Percentiles rank a stretch among this genome's conserved stretches.
Evolutionary conservation across 1,140 invertebrate genomes (phyloP).

Genomic region (Acyrthosiphon pisum): DNA sequence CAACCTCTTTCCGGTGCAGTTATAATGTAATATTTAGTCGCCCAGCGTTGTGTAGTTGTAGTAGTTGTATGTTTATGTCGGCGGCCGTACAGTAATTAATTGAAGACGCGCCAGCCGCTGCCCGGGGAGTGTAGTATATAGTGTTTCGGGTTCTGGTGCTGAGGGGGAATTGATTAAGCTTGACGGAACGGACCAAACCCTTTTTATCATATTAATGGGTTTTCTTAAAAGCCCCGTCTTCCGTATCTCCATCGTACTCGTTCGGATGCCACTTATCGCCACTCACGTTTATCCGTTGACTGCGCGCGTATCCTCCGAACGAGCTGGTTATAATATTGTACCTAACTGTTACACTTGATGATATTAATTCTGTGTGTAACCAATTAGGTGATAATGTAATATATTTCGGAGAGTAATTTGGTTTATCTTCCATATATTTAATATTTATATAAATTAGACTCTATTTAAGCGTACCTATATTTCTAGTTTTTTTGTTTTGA

Average conservation of each 20-base stretch:
- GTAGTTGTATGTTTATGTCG: not conserved
- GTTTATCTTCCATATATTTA: too few relatives aligned
- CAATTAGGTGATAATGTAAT: not conserved
- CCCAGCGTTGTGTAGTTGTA: not conserved
- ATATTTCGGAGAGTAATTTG: not conserved
- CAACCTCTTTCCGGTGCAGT: not conserved
- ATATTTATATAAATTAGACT: too few relatives aligned
- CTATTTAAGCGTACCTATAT: too few relatives aligned
- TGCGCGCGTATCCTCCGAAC: not conserved
- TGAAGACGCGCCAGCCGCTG: not conserved
- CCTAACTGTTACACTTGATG: not conserved
- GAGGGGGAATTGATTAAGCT: slow-evolving; percentile 30
- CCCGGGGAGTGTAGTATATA: not conserved
- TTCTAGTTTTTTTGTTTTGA: too few relatives aligned
- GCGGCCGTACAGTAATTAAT: not conserved
- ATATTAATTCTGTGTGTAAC: not conserved
- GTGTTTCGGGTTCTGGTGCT: not conserved
- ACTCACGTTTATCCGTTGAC: not conserved
- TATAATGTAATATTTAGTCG: slow-evolving; percentile 34
- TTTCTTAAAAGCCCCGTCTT: slow-evolving; percentile 21
- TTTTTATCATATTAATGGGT: slow-evolving; percentile 45
- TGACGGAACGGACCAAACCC: not conserved
- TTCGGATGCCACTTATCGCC: slow-evolving; percentile 22
- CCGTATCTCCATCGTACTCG: not conserved
- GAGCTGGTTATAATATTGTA: not conserved